phyloP scores from a whole-genome alignment of 2,888 invertebrate species.

The Heteropelma amictum region DNA sequence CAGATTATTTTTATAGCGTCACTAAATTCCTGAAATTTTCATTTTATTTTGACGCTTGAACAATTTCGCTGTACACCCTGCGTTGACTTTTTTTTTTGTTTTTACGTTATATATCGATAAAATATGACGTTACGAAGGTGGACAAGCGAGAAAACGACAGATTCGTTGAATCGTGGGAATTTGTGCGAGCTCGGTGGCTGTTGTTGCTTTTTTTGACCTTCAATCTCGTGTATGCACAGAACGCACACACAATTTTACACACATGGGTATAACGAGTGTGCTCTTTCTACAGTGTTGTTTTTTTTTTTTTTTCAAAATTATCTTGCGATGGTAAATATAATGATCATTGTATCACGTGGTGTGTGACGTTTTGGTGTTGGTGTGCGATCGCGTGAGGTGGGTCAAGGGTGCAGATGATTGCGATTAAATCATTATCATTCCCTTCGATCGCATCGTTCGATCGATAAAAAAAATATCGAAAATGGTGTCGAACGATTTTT shows the following conservation, averaged over 20 bases:
- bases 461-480: too few relatives aligned
- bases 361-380: constrained; percentile 2
- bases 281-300: constrained; percentile 29
- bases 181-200: constrained; percentile 18
- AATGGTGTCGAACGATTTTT: too few relatives aligned
- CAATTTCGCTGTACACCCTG: too few relatives aligned
- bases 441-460: too few relatives aligned
- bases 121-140: too few relatives aligned
- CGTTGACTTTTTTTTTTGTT: too few relatives aligned
- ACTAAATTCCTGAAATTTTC: too few relatives aligned
- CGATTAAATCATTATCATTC: background rate
- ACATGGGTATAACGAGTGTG: constrained; percentile 40
- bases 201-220: constrained; percentile 1
- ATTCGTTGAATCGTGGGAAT: constrained; percentile 32
- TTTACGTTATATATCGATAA: too few relatives aligned
- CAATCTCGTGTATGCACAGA: constrained; percentile 25
- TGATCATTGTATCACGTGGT: background rate
- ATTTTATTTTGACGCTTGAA: too few relatives aligned
- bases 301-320: background rate
- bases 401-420: background rate
- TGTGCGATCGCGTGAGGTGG: constrained; percentile 24
- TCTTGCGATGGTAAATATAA: too few relatives aligned
- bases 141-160: constrained; percentile 49
- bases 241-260: constrained; percentile 36
- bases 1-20: too few relatives aligned